These are phyloP conservation scores for Tupaia tana DNA, from an alignment of 2,113 vertebrate genomes.

Conservation along the genomic window DNA sequence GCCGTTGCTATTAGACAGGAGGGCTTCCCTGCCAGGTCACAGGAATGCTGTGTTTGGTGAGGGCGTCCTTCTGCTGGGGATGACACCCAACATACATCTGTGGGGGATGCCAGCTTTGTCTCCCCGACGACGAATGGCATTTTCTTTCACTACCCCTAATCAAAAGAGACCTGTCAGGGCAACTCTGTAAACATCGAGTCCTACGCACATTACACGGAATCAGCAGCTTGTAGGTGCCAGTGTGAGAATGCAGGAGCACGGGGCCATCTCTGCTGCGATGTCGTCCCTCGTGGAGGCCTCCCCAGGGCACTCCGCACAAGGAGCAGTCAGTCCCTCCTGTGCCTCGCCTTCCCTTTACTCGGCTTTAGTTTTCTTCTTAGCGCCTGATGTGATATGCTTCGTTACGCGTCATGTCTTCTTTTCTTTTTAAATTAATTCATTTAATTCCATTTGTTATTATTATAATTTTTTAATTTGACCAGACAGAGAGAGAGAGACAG, in stretches of 20 bases:
- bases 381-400: not conserved
- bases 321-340: not conserved
- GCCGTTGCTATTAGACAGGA: not conserved
- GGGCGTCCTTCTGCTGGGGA: not conserved
- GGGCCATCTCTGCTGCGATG: not conserved
- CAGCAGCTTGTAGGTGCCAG: not conserved
- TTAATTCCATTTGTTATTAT: too few relatives aligned
- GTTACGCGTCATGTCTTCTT: not conserved
- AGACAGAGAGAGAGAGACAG: too few relatives aligned
- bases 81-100: not conserved
- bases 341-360: not conserved
- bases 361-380: not conserved
- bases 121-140: not conserved
- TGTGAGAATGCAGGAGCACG: not conserved
- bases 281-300: not conserved
- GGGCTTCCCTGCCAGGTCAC: not conserved
- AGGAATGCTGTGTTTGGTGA: not conserved
- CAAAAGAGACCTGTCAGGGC: not conserved
- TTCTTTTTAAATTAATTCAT: not conserved
- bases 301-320: not conserved
- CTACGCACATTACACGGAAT: not conserved
- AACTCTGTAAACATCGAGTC: not conserved
- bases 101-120: slow-evolving; percentile 10
- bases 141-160: not conserved
- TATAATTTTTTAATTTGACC: too few relatives aligned